Evolutionary conservation across 2,113 vertebrate genomes (phyloP), one percentile per base, ranked within the genome.

Genomic region (Dermatemys mawii): DNA sequence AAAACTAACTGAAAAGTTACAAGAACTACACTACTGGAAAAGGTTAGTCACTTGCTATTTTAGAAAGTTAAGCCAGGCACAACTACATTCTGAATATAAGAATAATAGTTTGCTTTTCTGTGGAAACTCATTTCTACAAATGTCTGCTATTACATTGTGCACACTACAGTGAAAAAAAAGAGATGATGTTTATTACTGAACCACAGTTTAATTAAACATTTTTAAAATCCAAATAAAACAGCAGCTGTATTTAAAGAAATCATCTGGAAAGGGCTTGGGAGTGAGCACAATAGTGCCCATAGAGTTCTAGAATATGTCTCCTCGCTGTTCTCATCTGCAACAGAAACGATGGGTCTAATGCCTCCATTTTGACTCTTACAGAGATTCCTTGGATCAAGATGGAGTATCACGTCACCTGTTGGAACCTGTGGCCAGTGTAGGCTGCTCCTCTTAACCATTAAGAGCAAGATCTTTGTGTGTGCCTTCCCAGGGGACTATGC

Each of bases 221-320:
- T 94, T 90, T 29, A 81, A 95, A 90, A 84, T 82, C 78, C 88
- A 94, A 87, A 75, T 95, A 84, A 93, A 93, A 67, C 57, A 57
- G 24, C 60, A 0, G 0, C 76, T 84, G 86, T 91, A 88, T 96
- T 94, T 81, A 80, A 82, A n/a, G 60, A 63, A 63, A 73, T 78
- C 90, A 91, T 57, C 63, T 89, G 70, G 41, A 41, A 17, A 0
- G 0, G 81, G 16, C 49, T 13, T 49, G 35, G 35, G 81, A 73
- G 26, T 24, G 54, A 19, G 76, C 48, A 4, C 0, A 1, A 29
- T 79, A 48, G 51, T 87, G 86, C 54, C 76, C 84, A 60, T 51
- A 78, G 80, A 78, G 67, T 89, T 87, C 55, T 93, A 94, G 80
- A 6, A 46, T 46, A 22, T 84, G 49, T 51, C 92, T 51, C 90